phyloP scores from a whole-genome alignment of 2,888 invertebrate genomes.

The Orthonevra nobilis region DNA sequence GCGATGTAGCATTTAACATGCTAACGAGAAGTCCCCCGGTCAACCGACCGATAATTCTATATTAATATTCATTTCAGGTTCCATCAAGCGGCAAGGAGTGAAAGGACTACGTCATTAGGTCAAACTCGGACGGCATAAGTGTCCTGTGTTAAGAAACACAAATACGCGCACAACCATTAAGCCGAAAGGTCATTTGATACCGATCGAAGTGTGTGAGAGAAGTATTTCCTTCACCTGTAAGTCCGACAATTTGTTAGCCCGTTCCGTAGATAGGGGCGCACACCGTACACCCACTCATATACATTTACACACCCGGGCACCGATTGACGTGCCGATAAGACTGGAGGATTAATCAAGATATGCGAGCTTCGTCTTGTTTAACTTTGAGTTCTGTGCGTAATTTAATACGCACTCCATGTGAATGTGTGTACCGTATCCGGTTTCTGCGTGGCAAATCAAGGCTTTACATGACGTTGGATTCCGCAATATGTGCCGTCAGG shows the following conservation, averaged over 20 bases:
- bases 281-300: constrained; percentile 12
- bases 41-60: constrained; percentile 8
- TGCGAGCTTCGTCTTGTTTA: constrained; percentile 10
- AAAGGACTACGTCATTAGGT: constrained; percentile 60
- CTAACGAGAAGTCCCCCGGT: constrained; percentile 36
- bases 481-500: constrained; percentile 40
- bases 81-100: constrained; percentile 35
- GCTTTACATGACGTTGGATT: constrained; percentile 34
- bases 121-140: constrained; percentile 9
- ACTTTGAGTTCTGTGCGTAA: constrained; percentile 5
- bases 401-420: constrained; percentile 64
- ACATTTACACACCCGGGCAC: constrained; percentile 32
- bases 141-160: constrained; percentile 32
- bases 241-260: constrained; percentile 61
- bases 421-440: constrained; percentile 65
- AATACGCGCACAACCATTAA: constrained; percentile 39
- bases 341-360: constrained; percentile 63
- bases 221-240: constrained; percentile 44
- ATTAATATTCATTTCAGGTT: constrained; percentile 64
- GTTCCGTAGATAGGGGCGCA: constrained; percentile 59
- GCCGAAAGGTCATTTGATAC: constrained; percentile 66
- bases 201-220: constrained; percentile 46
- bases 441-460: constrained; percentile 49
- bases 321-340: constrained; percentile 67
- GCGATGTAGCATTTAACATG: constrained; percentile 64